Evolutionary conservation across 2,797 vertebrate genomes (phyloP).

Genomic region (Xyrichtys novacula): DNA sequence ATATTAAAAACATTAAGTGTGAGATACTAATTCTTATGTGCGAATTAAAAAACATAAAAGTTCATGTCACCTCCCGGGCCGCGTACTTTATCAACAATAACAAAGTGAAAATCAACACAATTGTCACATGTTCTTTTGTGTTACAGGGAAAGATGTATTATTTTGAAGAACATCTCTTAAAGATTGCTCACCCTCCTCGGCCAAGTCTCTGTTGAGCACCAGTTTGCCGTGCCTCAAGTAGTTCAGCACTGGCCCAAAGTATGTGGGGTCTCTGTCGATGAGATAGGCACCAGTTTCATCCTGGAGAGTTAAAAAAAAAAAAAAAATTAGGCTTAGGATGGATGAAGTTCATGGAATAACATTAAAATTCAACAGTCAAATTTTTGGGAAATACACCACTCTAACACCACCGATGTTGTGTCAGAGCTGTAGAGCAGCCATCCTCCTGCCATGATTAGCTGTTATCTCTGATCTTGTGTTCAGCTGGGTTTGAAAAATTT

Average conservation of each 20-base stretch:
- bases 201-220: slow-evolving; percentile 97
- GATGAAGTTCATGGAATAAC: background rate
- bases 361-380: background rate
- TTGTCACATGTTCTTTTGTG: background rate
- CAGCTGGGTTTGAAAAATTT: too few relatives aligned
- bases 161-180: slow-evolving; percentile 7
- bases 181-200: slow-evolving; percentile 93
- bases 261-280: slow-evolving; percentile 98
- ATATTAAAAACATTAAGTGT: too few relatives aligned
- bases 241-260: slow-evolving; percentile 98
- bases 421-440: too few relatives aligned
- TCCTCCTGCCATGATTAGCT: too few relatives aligned
- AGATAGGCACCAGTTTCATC: slow-evolving; percentile 99
- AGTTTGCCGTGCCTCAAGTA: slow-evolving; percentile 98
- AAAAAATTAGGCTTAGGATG: too few relatives aligned
- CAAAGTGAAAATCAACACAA: too few relatives aligned
- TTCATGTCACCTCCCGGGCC: too few relatives aligned
- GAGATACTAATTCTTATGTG: too few relatives aligned
- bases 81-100: too few relatives aligned
- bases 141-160: background rate
- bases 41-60: too few relatives aligned
- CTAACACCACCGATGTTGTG: too few relatives aligned
- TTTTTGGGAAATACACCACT: background rate
- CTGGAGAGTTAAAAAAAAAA: slow-evolving; percentile 70
- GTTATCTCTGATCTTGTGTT: too few relatives aligned